Evolutionary conservation across 2,888 invertebrate species (phyloP), one percentile per base, ranked within the genome.

Genomic region (Troides aeacus): DNA sequence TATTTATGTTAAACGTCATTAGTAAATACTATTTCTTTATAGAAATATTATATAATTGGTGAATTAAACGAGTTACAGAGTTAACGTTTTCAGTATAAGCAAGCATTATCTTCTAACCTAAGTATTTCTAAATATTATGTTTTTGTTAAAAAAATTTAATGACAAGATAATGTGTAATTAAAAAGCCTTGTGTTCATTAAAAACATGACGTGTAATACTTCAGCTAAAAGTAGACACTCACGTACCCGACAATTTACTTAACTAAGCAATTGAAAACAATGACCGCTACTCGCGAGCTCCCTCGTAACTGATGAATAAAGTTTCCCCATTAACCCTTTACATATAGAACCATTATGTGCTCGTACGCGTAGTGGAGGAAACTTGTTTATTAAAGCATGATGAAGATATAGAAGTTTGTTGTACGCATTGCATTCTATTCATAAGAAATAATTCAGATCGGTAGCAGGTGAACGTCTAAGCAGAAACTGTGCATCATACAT

Each of bases 241-340:
- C 42, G 36, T 21, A 39, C 10, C 42, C 63, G 8, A 18, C 50
- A 24, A 53, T 24, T 63, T 15, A 30, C 53, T 53, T 63, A 18
- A 53, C 64, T 56, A 39, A 64, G 36, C 10, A 24, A 64, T 64
- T 57, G 64, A 30, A 64, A 64, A 62, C 67, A 68, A 68, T 62
- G 62, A 62, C 56, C 46, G 62, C 57, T 50, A 58, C 57, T 58
- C 57, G 57, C 53, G 62, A 68, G 36, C 23, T 59, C 36, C 36
- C 50, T 36, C 50, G 58, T 68, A 68, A 68, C 68, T 63, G 23
- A 58, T 58, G 57, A 68, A 68, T 68, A 84, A 89, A 89, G 85
- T 89, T 88, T 80, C 74, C 74, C 78, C 78, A 81, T 83, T 78
- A 78, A 78, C 76, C 63, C 53, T 30, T 53, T 53, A 50, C 53